These are phyloP conservation scores for Chydorus sphaericus DNA, from an alignment of 2,888 invertebrate species.

Conservation along the genomic window DNA sequence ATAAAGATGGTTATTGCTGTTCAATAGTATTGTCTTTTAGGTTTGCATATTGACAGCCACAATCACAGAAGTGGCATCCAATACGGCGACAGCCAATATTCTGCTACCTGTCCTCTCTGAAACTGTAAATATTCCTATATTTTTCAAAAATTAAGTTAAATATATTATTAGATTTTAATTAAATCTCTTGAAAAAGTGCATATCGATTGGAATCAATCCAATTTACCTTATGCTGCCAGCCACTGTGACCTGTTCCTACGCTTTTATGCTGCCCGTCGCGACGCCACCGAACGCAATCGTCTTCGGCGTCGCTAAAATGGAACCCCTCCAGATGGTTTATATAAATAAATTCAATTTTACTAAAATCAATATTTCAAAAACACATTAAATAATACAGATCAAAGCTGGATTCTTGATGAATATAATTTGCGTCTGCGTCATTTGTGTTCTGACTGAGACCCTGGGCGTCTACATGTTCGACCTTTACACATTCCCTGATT, in stretches of 20 bases:
- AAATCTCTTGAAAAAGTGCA: too few relatives aligned
- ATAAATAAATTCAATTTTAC: constrained; percentile 15
- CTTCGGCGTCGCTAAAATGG: constrained; percentile 64
- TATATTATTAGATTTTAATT: too few relatives aligned
- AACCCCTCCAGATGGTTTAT: constrained; percentile 58
- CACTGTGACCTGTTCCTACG: constrained; percentile 75
- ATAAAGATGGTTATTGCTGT: too few relatives aligned
- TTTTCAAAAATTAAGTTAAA: too few relatives aligned
- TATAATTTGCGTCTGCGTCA: constrained; percentile 49
- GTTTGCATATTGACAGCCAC: constrained; percentile 61
- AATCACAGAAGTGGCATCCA: constrained; percentile 77
- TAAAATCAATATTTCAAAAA: too few relatives aligned
- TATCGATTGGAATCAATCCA: constrained; percentile 59
- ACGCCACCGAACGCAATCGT: constrained; percentile 92
- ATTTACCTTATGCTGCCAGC: constrained; percentile 81
- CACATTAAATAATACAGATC: constrained; percentile 33
- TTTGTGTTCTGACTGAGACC: constrained; percentile 56
- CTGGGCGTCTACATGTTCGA: constrained; percentile 56
- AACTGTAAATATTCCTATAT: constrained; percentile 38
- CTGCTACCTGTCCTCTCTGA: constrained; percentile 71
- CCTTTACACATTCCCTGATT: constrained; percentile 43
- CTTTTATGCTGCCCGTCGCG: constrained; percentile 72
- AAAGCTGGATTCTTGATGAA: constrained; percentile 65
- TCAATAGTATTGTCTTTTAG: too few relatives aligned
- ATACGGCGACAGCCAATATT: constrained; percentile 79